Evolutionary conservation across 2,888 invertebrate species (phyloP), one percentile per base, ranked within the genome.

Genomic region (Lasioglossum villosulum): DNA sequence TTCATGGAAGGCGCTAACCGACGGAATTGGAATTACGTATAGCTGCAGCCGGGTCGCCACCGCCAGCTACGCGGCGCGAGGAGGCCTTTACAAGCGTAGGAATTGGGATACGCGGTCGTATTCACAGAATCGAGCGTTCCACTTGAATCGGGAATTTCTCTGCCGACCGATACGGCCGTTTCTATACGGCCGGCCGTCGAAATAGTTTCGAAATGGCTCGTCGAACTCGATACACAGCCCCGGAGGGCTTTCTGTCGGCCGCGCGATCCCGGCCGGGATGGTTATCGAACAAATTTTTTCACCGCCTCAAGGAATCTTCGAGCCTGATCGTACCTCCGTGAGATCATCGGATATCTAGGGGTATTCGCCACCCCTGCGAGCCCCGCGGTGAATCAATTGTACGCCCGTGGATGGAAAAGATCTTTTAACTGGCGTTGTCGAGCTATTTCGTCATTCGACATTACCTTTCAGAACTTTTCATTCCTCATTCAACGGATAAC

Each of bases 91-190:
- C 80, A 72, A 78, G 34, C 19, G 66, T 66, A 88, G 91, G 85
- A 90, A 90, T 90, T 90, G 90, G 90, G 86, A 87, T 79, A 83
- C 85, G 83, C 82, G 88, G 84, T 83, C 88, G 87, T 86, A 88
- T 88, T 84, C 91, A 87, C 75, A 80, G 86, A 87, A 90, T 88
- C 83, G 87, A 82, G 82, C 84, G 86, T 87, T 89, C 81, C 89
- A 70, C 83, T 86, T 77, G 89, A 87, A 89, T 87, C 83, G 81
- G 68, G 80, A 89, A 90, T 90, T 89, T 88, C 90, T 78, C 87
- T 34, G 71, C 81, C 84, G 73, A 68, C 78, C 84, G 88, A 80
- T 79, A 84, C 86, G 81, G 56, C 66, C 87, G 72, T 86, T 89
- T 86, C 83, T 84, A 80, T 83, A 76, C 78, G 48, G 52, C 48